Evolutionary conservation across 1,140 invertebrate genomes (phyloP).

Genomic region (Acromyrmex charruanus): DNA sequence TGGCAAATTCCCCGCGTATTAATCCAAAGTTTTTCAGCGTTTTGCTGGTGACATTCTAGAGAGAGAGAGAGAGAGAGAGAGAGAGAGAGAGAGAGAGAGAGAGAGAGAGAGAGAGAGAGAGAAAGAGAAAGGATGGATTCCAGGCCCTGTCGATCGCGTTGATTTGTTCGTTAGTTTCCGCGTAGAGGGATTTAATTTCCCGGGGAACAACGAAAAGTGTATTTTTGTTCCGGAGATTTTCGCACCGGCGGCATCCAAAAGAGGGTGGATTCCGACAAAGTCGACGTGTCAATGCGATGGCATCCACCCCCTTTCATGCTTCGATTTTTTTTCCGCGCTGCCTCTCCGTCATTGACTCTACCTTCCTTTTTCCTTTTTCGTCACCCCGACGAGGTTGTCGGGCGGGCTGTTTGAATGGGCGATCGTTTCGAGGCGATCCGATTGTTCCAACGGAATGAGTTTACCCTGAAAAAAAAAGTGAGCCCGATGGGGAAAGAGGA

Average conservation of each 20-base stretch:
- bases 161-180: slow-evolving; percentile 48
- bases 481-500: slow-evolving; percentile 36
- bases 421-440: slow-evolving; percentile 69
- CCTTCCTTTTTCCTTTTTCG: slow-evolving; percentile 49
- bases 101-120: no score
- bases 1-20: background rate
- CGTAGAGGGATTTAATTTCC: slow-evolving; percentile 50
- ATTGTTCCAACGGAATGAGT: slow-evolving; percentile 67
- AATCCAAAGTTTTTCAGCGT: background rate
- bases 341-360: slow-evolving; percentile 59
- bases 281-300: slow-evolving; percentile 51
- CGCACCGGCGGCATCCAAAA: slow-evolving; percentile 41
- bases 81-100: background rate
- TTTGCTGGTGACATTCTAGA: background rate
- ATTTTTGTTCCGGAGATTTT: slow-evolving; percentile 58
- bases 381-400: slow-evolving; percentile 62
- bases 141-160: background rate
- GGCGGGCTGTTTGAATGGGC: slow-evolving; percentile 67
- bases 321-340: slow-evolving; percentile 30
- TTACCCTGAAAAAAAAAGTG: slow-evolving; percentile 39
- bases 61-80: no score
- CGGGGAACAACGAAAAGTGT: slow-evolving; percentile 31
- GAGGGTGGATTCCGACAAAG: slow-evolving; percentile 39
- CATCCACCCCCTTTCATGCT: background rate
- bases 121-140: background rate